Evolutionary conservation across 2,797 vertebrate species (phyloP).

Genomic region (Acipenser oxyrinchus): DNA sequence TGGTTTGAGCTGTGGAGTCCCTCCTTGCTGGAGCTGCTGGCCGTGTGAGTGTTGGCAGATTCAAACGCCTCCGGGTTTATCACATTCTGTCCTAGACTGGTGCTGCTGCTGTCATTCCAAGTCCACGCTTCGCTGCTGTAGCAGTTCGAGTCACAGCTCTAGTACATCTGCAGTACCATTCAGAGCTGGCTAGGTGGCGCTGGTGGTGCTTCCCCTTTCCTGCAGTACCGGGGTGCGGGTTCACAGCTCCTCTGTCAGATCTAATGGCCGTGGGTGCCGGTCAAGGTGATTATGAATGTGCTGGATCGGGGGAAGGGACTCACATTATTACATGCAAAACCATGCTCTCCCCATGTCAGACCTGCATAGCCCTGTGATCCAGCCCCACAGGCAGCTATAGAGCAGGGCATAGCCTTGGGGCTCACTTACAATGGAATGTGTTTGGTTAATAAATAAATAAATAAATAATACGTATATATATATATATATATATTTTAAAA

Average conservation of each 20-base stretch:
- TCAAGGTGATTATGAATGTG: slow-evolving; percentile 9
- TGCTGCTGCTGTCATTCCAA: neutral
- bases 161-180: neutral
- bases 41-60: too few species aligned
- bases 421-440: slow-evolving; percentile 7
- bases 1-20: too few species aligned
- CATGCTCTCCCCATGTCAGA: neutral
- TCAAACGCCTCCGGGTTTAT: too few species aligned
- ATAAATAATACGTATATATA: neutral
- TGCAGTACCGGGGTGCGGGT: neutral
- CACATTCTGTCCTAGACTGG: neutral
- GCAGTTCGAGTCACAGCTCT: too few species aligned
- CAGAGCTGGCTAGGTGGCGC: slow-evolving; percentile 21
- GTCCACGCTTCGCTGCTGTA: slow-evolving; percentile 23
- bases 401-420: neutral
- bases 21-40: too few species aligned
- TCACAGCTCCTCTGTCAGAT: slow-evolving; percentile 5
- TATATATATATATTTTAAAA: neutral
- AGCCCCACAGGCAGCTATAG: neutral
- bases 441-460: slow-evolving; percentile 2
- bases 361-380: neutral
- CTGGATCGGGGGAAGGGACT: slow-evolving; percentile 16
- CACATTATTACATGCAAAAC: slow-evolving; percentile 10
- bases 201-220: slow-evolving; percentile 28
- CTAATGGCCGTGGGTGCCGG: neutral